Conservation (phyloP, 2,888 invertebrate genomes). For the Peribatodes rhomboidaria region DNA sequence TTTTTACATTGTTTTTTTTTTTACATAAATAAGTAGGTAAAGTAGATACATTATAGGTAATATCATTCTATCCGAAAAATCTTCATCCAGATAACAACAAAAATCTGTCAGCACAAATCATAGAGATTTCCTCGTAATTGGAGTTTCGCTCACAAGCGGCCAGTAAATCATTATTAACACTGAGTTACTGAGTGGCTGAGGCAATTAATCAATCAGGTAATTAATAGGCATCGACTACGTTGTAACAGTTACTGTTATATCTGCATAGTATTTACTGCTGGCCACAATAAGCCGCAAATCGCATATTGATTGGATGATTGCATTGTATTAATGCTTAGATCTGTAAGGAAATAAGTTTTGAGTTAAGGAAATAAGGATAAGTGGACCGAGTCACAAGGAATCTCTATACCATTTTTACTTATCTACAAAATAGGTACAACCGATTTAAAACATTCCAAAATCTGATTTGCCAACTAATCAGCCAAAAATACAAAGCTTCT, state of each 20-base stretch:
- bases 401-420: too few relatives aligned
- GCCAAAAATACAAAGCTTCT: too few relatives aligned
- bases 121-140: conserved; percentile 26
- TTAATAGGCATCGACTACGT: conserved; percentile 23
- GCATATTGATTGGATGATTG: background rate
- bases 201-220: conserved; percentile 34
- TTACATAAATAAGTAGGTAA: too few relatives aligned
- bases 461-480: too few relatives aligned
- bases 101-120: conserved; percentile 25
- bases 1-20: too few relatives aligned
- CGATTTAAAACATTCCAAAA: too few relatives aligned
- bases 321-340: background rate
- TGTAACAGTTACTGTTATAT: conserved; percentile 5
- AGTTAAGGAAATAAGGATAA: background rate
- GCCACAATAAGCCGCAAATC: background rate
- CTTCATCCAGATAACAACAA: conserved; percentile 8
- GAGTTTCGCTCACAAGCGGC: conserved; percentile 25
- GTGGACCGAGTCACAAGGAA: too few relatives aligned
- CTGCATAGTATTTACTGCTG: background rate
- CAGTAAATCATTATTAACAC: conserved; percentile 36
- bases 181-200: conserved; percentile 29
- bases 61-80: background rate
- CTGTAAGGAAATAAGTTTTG: background rate
- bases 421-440: too few relatives aligned
- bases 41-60: background rate